A percentile compares a stretch with the other conserved stretches of the same genome.
phyloP scores from a whole-genome alignment of 2,888 invertebrate species.

The Neelides folsomi region DNA sequence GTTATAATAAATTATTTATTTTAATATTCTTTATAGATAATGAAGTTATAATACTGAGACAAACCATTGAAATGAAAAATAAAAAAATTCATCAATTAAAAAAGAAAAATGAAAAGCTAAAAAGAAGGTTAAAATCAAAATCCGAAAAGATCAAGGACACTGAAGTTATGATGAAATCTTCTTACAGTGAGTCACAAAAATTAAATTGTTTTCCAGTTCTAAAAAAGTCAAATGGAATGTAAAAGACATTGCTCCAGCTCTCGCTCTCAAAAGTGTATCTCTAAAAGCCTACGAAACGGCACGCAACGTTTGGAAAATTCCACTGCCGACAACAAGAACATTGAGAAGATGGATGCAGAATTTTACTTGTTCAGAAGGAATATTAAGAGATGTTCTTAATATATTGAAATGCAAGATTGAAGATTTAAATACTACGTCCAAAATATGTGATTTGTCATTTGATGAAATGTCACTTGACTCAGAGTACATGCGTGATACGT shows the following conservation, averaged over 20 bases:
- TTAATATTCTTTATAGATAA: too few species aligned
- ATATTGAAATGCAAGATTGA: conserved; percentile 5
- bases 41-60: too few species aligned
- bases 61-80: too few species aligned
- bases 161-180: too few species aligned
- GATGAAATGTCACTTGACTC: conserved; percentile 21
- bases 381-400: conserved; percentile 10
- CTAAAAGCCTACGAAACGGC: conserved; percentile 11
- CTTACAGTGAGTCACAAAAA: too few species aligned
- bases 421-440: neutral
- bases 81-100: too few species aligned
- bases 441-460: conserved; percentile 10
- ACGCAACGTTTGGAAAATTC: conserved; percentile 4
- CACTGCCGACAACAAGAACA: conserved; percentile 13
- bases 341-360: conserved; percentile 13
- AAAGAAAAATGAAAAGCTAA: too few species aligned
- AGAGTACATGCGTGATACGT: conserved; percentile 5
- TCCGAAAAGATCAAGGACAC: too few species aligned
- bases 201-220: too few species aligned
- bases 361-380: conserved; percentile 11
- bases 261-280: conserved; percentile 10
- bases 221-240: conserved; percentile 7
- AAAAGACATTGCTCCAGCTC: conserved; percentile 7
- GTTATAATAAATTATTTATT: too few species aligned
- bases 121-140: too few species aligned